Evolutionary conservation across 2,113 vertebrate genomes (phyloP).

Genomic region (Clarias magur): DNA sequence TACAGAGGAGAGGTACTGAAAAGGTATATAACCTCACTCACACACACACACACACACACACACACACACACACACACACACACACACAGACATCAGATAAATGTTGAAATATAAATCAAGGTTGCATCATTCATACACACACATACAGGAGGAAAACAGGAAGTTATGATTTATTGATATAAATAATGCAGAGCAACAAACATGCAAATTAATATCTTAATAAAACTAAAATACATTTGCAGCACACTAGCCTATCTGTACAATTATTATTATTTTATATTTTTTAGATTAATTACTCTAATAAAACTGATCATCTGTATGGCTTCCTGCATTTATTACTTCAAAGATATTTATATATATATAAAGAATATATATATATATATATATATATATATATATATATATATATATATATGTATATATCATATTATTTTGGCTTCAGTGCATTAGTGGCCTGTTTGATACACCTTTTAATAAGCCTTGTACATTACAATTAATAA

Average conservation of each 20-base stretch:
- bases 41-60: slow-evolving; percentile 18
- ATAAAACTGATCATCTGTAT: not conserved
- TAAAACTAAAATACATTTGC: not conserved
- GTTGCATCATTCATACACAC: not conserved
- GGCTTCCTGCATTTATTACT: not conserved
- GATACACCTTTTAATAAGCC: not conserved
- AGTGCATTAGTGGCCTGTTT: not conserved
- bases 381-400: too few species aligned
- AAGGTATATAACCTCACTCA: slow-evolving; percentile 2
- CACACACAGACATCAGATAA: not conserved
- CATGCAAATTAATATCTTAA: not conserved
- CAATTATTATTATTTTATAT: not conserved
- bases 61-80: not conserved
- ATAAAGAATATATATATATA: too few species aligned
- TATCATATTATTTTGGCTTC: too few species aligned
- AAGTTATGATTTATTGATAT: not conserved
- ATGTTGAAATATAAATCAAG: not conserved
- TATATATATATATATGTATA: too few species aligned
- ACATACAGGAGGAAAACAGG: not conserved
- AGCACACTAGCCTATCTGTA: too few species aligned
- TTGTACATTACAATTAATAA: not conserved
- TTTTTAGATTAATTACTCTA: not conserved
- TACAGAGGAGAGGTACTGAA: slow-evolving; percentile 13
- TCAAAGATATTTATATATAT: too few species aligned
- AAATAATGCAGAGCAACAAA: not conserved